A percentile compares a stretch with the other conserved stretches of the same genome.
Evolutionary conservation across 1,140 invertebrate species (phyloP).

Genomic region (Diabrotica virgifera): DNA sequence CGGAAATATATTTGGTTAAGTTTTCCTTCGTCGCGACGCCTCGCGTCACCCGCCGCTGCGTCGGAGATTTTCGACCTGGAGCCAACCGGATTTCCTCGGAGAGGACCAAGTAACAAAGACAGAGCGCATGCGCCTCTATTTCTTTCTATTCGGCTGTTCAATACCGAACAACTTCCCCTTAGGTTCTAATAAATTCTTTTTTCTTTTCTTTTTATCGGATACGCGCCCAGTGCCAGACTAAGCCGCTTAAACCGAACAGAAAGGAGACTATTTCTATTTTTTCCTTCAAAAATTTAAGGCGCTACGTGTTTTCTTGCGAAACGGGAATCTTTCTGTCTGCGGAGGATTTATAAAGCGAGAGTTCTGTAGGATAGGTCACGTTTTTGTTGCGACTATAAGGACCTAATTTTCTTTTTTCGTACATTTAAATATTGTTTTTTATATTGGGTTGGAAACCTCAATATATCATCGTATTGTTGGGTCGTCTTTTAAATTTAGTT

Average conservation of each 20-base stretch:
- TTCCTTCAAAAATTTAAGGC: no score
- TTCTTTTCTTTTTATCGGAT: conserved; percentile 14
- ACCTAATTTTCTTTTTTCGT: neutral
- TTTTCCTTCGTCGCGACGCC: neutral
- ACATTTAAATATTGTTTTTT: neutral
- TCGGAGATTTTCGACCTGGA: conserved; percentile 11
- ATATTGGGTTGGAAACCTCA: no score
- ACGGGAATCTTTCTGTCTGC: no score
- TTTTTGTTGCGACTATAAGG: neutral
- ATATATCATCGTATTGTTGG: no score
- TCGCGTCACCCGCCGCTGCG: neutral
- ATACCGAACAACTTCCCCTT: conserved; percentile 20
- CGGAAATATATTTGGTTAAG: neutral
- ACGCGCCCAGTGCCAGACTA: neutral
- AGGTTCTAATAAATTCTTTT: conserved; percentile 14
- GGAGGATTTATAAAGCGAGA: no score
- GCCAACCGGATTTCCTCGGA: conserved; percentile 26
- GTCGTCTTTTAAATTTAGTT: no score
- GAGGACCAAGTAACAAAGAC: conserved; percentile 11
- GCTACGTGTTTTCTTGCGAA: no score
- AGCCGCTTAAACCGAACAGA: no score
- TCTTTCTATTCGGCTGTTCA: conserved; percentile 20
- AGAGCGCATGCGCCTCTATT: conserved; percentile 18
- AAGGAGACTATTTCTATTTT: no score
- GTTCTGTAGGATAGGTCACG: neutral